Base-by-base conservation (phyloP, 2,888 invertebrate species). In the Polyploca ridens region DNA sequence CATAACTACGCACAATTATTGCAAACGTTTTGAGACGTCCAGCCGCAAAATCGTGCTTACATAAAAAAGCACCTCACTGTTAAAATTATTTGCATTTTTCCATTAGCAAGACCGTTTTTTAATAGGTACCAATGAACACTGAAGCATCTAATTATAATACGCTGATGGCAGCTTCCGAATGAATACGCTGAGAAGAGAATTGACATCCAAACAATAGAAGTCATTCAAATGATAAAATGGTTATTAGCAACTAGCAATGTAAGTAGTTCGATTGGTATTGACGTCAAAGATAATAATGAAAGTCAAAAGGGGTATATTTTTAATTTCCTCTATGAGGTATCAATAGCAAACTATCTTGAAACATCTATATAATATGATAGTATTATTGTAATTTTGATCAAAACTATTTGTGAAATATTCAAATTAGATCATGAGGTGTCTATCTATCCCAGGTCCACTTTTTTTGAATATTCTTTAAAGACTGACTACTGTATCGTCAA, bases 261-360 rank as follows among this genome's bases (percentile, higher is more conserved):
- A 27, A 27, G 11, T 41, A 41, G 79, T 76, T 79, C 71, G 66
- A 72, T 71, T 68, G 75, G 71, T 70, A 84, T 83, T 92, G 91
- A 90, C 90, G 90, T 92, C 92, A 91, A 77, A 63, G 63, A 54
- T 64, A 67, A n/a, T 79, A 78, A 86, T 86, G 81, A 72, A 67
- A 84, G 84, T 86, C 83, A 87, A 88, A 78, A 83, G 73, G 83
- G 78, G 80, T 82, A 84, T 75, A 79, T 82, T 86, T 80, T 54
- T 54, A 54, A 54, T 54, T 19, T 54, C 3, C 16, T 54, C 19
- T 54, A 19, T 19, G 16, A 5, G n/a, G 16, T 19, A 54, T 3
- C 16, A n/a, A 19, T 19, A 19, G 19, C 16, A 54, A 19, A 19
- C 19, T 10, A 19, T 10, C 19, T 54, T 8, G 19, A 19, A 54